A percentile compares a stretch with the other conserved stretches of the same genome.
phyloP scores from a whole-genome alignment of 2,113 vertebrate species.

The Boulengeromyrus knoepffleri region DNA sequence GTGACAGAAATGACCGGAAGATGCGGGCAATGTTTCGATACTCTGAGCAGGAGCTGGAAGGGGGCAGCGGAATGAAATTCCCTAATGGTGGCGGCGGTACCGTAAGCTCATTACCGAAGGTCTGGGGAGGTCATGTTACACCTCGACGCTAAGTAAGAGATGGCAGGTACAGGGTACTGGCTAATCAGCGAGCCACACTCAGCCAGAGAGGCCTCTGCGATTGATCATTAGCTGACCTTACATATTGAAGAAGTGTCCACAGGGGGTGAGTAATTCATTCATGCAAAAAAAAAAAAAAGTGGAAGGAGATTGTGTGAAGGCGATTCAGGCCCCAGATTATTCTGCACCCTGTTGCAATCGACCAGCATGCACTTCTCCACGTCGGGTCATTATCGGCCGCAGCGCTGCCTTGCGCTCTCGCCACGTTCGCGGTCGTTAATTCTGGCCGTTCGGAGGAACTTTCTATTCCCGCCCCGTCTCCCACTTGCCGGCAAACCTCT shows the following conservation, averaged over 20 bases:
- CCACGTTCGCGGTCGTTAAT: background rate
- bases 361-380: background rate
- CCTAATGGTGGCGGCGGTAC: background rate
- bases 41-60: background rate
- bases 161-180: background rate
- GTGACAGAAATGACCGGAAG: background rate
- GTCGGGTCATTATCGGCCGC: background rate
- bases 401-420: background rate
- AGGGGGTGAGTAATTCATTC: constrained; percentile 11
- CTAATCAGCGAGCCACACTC: constrained; percentile 39
- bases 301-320: constrained; percentile 3
- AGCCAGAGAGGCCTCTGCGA: constrained; percentile 46
- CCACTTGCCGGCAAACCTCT: background rate
- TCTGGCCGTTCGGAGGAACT: background rate
- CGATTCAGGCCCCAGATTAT: background rate
- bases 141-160: constrained; percentile 10
- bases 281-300: constrained; percentile 4
- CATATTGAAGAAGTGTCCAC: constrained; percentile 49
- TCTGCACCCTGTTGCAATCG: background rate
- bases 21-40: background rate
- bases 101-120: constrained; percentile 15
- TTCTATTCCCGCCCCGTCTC: background rate
- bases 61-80: background rate
- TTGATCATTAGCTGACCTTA: constrained; percentile 63
- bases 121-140: background rate